Evolutionary conservation across 2,797 vertebrate species (phyloP).

Genomic region (Chrosomus eos): DNA sequence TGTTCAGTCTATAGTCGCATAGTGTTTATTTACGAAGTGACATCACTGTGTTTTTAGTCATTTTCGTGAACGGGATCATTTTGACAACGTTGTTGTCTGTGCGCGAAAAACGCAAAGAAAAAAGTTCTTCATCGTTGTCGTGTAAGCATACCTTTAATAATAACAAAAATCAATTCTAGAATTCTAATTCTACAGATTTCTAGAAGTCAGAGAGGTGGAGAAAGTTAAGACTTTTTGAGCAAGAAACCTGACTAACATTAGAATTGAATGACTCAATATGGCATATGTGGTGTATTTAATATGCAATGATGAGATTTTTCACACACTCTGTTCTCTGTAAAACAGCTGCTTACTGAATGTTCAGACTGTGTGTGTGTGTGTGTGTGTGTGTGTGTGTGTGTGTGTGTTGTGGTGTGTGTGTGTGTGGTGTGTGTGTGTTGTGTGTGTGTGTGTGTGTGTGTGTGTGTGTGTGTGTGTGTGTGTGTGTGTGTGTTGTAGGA

Average conservation of each 20-base stretch:
- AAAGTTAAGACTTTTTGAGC: neutral
- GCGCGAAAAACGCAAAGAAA: neutral
- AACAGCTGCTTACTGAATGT: constrained; percentile 50
- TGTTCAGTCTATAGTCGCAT: neutral
- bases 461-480: constrained; percentile 37
- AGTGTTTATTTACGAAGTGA: neutral
- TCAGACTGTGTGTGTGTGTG: constrained; percentile 35
- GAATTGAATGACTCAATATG: neutral
- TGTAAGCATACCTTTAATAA: neutral
- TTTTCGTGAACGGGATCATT: neutral
- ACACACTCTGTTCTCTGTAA: constrained; percentile 19
- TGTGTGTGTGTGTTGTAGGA: constrained; percentile 26
- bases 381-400: constrained; percentile 47
- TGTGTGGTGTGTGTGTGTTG: constrained; percentile 6
- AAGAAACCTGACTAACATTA: neutral
- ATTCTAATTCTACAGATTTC: too few species aligned
- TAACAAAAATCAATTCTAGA: too few species aligned
- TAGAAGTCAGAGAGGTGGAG: neutral
- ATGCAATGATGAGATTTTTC: constrained; percentile 13
- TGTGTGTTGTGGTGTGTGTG: constrained; percentile 41
- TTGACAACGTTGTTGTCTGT: neutral
- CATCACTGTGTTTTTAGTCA: neutral
- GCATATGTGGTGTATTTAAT: neutral
- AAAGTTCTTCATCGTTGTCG: neutral
- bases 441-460: constrained; percentile 35